These are phyloP conservation scores for Cryptocephalus primarius DNA, from an alignment of 2,888 invertebrate species.

Conservation along the genomic window DNA sequence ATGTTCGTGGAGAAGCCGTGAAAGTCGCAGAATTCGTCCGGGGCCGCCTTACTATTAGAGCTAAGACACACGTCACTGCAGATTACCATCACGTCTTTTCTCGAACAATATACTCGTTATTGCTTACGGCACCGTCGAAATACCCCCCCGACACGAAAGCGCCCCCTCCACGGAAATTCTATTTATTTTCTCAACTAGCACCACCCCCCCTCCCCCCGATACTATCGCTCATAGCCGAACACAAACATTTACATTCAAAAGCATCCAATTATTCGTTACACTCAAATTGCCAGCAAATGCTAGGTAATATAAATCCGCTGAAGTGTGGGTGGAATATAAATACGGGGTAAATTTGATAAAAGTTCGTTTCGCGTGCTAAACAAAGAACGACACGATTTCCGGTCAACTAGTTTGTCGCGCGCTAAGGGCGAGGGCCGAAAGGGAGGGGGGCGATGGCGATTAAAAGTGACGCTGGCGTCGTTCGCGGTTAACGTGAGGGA, in stretches of 20 bases:
- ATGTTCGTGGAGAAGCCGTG: no score
- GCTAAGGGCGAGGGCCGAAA: conserved; percentile 4
- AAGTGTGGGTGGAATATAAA: conserved; percentile 11
- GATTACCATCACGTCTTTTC: no score
- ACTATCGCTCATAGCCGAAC: no score
- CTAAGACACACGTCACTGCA: no score
- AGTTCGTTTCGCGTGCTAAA: conserved; percentile 26
- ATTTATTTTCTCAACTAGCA: no score
- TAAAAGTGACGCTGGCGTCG: conserved; percentile 28
- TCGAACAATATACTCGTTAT: no score
- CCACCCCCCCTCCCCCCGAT: no score
- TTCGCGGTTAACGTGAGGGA: background rate
- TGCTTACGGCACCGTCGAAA: no score
- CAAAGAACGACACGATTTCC: conserved; percentile 30
- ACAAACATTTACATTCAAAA: background rate
- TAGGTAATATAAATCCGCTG: conserved; percentile 4
- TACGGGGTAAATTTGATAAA: conserved; percentile 17
- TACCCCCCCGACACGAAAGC: no score
- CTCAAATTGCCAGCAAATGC: conserved; percentile 3
- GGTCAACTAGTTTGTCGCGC: conserved; percentile 25
- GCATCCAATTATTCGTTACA: background rate
- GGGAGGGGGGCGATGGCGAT: conserved; percentile 23
- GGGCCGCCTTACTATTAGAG: no score
- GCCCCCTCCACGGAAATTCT: no score
- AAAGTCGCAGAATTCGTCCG: no score